Conservation (phyloP, 2,113 vertebrate species). For the Pica pica region DNA sequence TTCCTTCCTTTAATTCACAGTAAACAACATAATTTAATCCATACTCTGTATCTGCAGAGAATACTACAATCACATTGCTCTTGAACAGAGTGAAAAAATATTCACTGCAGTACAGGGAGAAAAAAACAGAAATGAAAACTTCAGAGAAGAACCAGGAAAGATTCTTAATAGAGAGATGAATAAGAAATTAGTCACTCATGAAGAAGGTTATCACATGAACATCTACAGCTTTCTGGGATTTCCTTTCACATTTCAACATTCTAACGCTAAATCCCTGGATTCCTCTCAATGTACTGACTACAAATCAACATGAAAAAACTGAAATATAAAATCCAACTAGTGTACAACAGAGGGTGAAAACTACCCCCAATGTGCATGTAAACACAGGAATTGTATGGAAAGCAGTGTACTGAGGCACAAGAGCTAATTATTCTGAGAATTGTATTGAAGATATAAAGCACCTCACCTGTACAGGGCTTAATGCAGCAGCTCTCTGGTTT, state of each 20-base stretch:
- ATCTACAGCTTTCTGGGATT: background rate
- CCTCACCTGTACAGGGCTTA: background rate
- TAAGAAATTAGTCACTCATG: background rate
- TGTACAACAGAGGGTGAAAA: background rate
- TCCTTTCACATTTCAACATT: background rate
- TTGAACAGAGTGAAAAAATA: background rate
- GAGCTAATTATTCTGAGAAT: background rate
- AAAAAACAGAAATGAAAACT: background rate
- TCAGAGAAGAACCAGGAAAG: background rate
- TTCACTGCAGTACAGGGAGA: background rate
- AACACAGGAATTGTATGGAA: fast-evolving
- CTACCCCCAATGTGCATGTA: background rate
- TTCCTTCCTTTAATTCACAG: background rate
- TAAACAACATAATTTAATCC: background rate
- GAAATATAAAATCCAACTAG: background rate
- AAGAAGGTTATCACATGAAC: background rate
- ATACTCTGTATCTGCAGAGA: background rate
- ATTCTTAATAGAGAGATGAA: background rate
- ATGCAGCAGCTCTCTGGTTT: background rate
- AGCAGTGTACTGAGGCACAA: background rate
- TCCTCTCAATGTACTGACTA: background rate
- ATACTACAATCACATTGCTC: background rate
- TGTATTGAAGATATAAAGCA: fast-evolving
- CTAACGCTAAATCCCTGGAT: background rate
- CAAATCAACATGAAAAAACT: background rate